Evolutionary conservation across 2,113 vertebrate species (phyloP).

Genomic region (Xenopus laevis): DNA sequence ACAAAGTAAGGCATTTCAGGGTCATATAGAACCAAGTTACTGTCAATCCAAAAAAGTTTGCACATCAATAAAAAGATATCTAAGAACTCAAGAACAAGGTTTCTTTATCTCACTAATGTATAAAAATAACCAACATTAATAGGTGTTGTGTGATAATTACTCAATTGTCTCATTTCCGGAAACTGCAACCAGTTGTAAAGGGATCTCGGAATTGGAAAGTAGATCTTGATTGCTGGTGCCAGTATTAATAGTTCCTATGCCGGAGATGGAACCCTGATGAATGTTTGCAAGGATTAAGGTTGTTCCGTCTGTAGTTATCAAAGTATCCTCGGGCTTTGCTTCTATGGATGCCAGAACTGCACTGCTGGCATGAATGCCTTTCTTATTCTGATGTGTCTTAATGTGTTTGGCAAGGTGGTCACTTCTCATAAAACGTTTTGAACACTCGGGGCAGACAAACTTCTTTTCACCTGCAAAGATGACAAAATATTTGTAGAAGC

Average conservation of each 20-base stretch:
- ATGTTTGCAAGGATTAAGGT: constrained; percentile 99
- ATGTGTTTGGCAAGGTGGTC: constrained; percentile 99
- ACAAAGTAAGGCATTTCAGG: constrained; percentile 99
- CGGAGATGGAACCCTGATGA: constrained; percentile 89
- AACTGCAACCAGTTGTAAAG: constrained; percentile 96
- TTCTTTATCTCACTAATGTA: constrained; percentile 77
- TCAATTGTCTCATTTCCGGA: constrained; percentile 94
- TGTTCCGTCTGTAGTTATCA: constrained; percentile 92
- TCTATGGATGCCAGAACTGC: constrained; percentile 87
- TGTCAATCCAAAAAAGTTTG: constrained; percentile 86
- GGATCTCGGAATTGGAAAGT: constrained; percentile 93
- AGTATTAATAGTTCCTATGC: constrained; percentile 83
- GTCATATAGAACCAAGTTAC: constrained; percentile 94
- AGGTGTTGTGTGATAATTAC: constrained; percentile 85
- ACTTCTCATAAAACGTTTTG: constrained; percentile 98
- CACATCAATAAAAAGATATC: constrained; percentile 90
- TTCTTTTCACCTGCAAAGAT: constrained; percentile 90
- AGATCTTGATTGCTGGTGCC: constrained; percentile 91
- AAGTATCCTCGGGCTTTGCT: constrained; percentile 86
- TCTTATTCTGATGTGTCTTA: constrained; percentile 99
- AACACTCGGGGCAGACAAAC: constrained; percentile 98
- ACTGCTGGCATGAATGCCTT: constrained; percentile 88
- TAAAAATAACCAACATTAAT: constrained; percentile 88
- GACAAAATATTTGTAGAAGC: constrained; percentile 28
- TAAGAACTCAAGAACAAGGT: constrained; percentile 86